phyloP scores from a whole-genome alignment of 2,113 vertebrate species.

The Mohoua ochrocephala region DNA sequence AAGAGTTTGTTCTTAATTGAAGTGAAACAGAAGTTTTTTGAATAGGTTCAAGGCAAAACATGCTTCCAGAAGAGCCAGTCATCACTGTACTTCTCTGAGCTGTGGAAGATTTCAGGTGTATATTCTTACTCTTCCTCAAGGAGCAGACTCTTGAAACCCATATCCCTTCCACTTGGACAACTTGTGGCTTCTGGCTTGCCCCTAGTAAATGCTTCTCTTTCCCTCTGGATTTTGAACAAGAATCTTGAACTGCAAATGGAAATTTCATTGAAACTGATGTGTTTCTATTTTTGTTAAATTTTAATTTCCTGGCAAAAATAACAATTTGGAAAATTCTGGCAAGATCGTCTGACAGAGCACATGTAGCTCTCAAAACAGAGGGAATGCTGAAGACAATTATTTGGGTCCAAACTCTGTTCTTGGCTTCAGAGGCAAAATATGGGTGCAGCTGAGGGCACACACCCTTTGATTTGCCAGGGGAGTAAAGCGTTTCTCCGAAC shows the following conservation, averaged over 20 bases:
- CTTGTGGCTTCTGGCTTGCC: not conserved
- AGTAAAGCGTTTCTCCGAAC: not conserved
- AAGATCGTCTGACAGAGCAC: not conserved
- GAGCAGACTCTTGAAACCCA: not conserved
- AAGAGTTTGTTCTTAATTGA: not conserved
- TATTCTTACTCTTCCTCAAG: not conserved
- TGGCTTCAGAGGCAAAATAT: not conserved
- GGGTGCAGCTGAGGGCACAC: not conserved
- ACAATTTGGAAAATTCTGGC: not conserved
- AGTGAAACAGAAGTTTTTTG: not conserved
- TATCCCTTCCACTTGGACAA: not conserved
- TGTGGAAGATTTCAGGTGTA: not conserved
- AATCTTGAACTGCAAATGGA: not conserved
- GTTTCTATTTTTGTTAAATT: slow-evolving; percentile 5
- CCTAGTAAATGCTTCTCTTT: not conserved
- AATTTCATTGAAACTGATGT: not conserved
- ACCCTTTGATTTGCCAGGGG: not conserved
- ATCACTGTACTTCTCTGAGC: not conserved
- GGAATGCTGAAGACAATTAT: not conserved
- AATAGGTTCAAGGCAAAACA: not conserved
- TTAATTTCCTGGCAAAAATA: not conserved
- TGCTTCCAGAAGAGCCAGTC: not conserved
- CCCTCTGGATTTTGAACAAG: not conserved
- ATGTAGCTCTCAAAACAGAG: not conserved
- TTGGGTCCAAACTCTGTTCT: not conserved